Evolutionary conservation across 1,140 invertebrate species (phyloP).

Genomic region (Papilio polytes): DNA sequence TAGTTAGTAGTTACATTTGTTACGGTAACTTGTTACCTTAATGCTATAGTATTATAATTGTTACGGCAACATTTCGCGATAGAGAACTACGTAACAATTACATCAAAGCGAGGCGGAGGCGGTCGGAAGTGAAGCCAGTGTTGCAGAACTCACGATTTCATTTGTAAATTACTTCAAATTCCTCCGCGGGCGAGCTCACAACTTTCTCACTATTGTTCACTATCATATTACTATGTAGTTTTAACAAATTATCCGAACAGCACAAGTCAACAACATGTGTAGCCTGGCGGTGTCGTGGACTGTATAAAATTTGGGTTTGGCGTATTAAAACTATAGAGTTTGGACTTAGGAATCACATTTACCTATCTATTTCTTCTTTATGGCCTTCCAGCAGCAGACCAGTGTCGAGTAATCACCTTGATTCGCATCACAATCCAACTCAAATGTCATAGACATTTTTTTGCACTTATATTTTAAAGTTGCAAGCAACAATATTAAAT

Average conservation of each 20-base stretch:
- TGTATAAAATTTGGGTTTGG: no score
- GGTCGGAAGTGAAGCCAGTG: constrained; percentile 15
- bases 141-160: constrained; percentile 20
- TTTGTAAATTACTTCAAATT: constrained; percentile 16
- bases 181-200: background rate
- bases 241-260: background rate
- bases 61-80: background rate
- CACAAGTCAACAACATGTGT: background rate
- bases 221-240: background rate
- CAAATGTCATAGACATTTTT: no score
- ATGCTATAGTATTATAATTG: constrained; percentile 16
- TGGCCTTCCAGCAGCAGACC: no score
- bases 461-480: no score
- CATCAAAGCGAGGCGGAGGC: constrained; percentile 1
- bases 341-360: no score
- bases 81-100: constrained; percentile 1
- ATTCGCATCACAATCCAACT: no score
- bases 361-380: no score
- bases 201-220: constrained; percentile 18
- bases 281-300: no score
- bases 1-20: background rate
- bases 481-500: no score
- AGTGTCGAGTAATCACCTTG: no score
- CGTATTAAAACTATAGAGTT: no score
- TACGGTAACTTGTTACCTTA: background rate